phyloP scores from a whole-genome alignment of 2,113 vertebrate species.

The Festucalex cinctus region DNA sequence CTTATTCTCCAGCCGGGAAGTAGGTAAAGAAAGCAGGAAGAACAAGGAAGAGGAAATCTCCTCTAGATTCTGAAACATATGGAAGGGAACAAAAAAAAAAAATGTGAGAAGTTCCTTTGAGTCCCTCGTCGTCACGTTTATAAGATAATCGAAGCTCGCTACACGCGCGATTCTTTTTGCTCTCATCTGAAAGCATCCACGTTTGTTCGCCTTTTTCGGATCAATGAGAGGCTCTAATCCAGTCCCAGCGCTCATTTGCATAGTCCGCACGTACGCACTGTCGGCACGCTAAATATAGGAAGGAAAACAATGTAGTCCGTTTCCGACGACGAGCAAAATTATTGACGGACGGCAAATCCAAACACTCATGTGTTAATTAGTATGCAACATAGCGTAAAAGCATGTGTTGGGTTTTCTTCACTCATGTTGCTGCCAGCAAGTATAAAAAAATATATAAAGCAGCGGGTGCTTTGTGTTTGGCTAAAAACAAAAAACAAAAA shows the following conservation, averaged over 20 bases:
- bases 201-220: neutral
- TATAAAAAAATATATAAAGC: neutral
- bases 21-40: constrained; percentile 14
- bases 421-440: neutral
- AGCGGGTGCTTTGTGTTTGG: constrained; percentile 55
- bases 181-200: constrained; percentile 1
- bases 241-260: constrained; percentile 19
- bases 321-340: constrained; percentile 25
- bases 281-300: constrained; percentile 25
- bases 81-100: constrained; percentile 21
- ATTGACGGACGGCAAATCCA: constrained; percentile 17
- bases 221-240: neutral
- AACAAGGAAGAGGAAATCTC: neutral
- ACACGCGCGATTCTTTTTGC: neutral
- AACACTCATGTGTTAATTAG: constrained; percentile 9
- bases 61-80: constrained; percentile 20
- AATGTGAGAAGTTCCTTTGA: neutral
- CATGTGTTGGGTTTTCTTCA: neutral
- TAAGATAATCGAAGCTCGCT: constrained; percentile 39
- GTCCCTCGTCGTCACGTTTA: constrained; percentile 26
- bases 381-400: neutral
- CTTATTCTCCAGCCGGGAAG: constrained; percentile 19
- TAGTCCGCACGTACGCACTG: neutral
- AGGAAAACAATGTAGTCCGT: constrained; percentile 17
- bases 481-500: constrained; percentile 26